Conservation (phyloP, 2,797 vertebrate genomes). For the Catharus ustulatus region DNA sequence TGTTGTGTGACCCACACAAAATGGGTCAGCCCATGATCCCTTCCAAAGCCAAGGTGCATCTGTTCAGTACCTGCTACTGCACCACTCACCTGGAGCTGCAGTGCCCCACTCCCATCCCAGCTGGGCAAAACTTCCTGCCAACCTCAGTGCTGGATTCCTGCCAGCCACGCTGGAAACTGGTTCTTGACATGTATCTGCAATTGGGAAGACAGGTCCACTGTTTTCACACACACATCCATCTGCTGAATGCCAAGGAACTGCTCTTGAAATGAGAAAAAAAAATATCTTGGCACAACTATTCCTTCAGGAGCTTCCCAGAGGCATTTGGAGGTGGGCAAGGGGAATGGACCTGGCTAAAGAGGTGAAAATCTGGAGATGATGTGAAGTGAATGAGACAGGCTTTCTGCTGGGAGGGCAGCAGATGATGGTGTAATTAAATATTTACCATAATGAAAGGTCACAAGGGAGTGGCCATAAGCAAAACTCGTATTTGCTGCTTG, state of each 20-base stretch:
- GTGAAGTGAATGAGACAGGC: background rate
- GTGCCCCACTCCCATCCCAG: background rate
- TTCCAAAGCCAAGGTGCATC: background rate
- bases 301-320: background rate
- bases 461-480: background rate
- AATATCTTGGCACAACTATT: background rate
- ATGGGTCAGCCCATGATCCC: background rate
- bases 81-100: background rate
- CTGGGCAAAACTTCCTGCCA: background rate
- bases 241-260: background rate
- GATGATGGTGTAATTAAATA: conserved; percentile 7
- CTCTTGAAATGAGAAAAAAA: background rate
- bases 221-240: background rate
- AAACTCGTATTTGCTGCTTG: background rate
- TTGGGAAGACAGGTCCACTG: background rate
- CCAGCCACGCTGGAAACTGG: background rate
- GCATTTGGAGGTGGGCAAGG: background rate
- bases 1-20: background rate
- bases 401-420: background rate
- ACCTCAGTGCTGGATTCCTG: background rate
- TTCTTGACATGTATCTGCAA: background rate
- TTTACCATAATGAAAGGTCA: background rate
- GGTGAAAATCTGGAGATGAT: background rate
- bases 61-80: background rate
- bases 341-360: background rate